Conservation (phyloP, 1,140 invertebrate species). For the Caenorhabditis tropicalis region DNA sequence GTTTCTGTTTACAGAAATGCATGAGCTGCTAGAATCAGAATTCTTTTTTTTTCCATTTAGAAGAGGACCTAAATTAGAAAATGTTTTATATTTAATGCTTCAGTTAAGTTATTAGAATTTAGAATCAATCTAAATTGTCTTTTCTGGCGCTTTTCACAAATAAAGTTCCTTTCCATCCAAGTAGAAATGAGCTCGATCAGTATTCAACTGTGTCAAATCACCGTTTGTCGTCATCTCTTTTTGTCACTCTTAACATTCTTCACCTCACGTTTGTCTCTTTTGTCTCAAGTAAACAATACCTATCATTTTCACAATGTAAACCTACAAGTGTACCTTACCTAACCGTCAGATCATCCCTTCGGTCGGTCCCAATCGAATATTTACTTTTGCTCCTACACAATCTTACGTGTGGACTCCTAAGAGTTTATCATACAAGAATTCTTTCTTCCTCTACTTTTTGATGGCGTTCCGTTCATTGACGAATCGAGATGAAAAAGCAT, state of each 20-base stretch:
- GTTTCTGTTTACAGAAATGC: too few species aligned
- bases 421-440: neutral
- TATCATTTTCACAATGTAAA: slow-evolving; percentile 45
- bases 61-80: too few species aligned
- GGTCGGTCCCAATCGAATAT: neutral
- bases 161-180: too few species aligned
- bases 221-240: neutral
- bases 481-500: neutral
- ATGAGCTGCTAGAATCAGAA: too few species aligned
- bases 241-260: slow-evolving; percentile 17
- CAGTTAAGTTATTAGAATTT: too few species aligned
- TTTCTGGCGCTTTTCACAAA: too few species aligned
- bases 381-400: slow-evolving; percentile 31
- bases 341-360: slow-evolving; percentile 20
- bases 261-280: neutral
- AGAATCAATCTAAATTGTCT: too few species aligned
- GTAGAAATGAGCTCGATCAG: too few species aligned
- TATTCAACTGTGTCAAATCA: neutral
- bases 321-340: slow-evolving; percentile 34
- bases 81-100: too few species aligned
- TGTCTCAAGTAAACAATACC: slow-evolving; percentile 34
- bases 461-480: neutral
- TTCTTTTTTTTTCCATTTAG: too few species aligned
- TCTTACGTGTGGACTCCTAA: neutral
- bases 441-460: neutral